These are phyloP conservation scores for Aphidius gifuensis DNA, from an alignment of 1,140 invertebrate species.

Conservation along the genomic window DNA sequence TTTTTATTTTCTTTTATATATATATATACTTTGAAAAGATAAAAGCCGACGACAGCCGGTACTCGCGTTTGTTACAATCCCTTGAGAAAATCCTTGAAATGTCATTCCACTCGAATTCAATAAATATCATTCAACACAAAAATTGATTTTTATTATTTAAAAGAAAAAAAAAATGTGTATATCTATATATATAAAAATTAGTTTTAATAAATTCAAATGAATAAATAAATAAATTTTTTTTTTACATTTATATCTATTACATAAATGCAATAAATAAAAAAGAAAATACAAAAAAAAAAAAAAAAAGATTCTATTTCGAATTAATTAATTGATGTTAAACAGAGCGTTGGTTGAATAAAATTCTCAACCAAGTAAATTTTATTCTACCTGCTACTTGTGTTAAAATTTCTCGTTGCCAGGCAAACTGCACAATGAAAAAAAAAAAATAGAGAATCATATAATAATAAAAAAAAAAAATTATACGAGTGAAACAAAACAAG, in stretches of 20 bases:
- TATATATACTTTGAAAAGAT: not conserved
- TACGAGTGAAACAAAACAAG: not conserved
- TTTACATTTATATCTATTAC: no score
- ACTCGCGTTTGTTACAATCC: constrained; percentile 12
- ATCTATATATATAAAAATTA: no score
- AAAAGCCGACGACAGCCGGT: constrained; percentile 15
- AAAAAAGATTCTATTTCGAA: not conserved
- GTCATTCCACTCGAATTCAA: constrained; percentile 12
- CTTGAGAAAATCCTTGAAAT: constrained; percentile 11
- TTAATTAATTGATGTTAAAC: no score
- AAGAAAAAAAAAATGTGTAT: no score
- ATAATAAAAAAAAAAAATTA: not conserved
- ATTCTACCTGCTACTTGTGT: constrained; percentile 6
- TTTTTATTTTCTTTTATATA: not conserved
- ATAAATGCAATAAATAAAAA: not conserved
- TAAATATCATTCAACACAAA: constrained; percentile 13
- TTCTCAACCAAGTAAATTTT: constrained; percentile 13
- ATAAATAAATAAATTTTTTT: no score
- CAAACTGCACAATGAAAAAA: constrained; percentile 17
- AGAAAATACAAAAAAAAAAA: not conserved
- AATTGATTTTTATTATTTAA: not conserved
- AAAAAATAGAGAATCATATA: constrained; percentile 15
- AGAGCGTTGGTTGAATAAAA: not conserved
- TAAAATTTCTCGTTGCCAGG: constrained; percentile 2
- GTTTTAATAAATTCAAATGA: no score